phyloP scores from a whole-genome alignment of 2,797 vertebrate genomes.

The Benthosema pterotum region DNA sequence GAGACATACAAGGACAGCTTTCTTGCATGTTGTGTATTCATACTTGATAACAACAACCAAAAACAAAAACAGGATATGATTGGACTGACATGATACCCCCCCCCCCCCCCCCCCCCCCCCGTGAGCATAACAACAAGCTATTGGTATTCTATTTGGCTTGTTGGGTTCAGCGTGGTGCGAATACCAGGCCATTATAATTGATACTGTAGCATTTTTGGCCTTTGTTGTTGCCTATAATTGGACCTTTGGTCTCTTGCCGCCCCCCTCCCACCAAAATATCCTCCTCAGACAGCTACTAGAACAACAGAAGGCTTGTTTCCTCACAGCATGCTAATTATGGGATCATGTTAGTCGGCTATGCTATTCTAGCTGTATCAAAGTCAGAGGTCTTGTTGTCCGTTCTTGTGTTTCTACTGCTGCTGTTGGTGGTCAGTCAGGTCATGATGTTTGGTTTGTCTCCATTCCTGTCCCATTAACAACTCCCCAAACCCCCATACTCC shows the following conservation, averaged over 20 bases:
- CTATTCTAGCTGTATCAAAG: not conserved
- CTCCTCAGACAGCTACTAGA: slow-evolving; percentile 55
- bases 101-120: too few species aligned
- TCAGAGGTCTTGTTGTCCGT: slow-evolving; percentile 8
- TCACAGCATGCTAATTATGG: slow-evolving; percentile 57
- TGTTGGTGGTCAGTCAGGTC: slow-evolving; percentile 10
- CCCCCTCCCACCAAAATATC: slow-evolving; percentile 54
- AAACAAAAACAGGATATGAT: too few species aligned
- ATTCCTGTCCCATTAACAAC: slow-evolving; percentile 5
- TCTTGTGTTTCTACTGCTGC: slow-evolving; percentile 11
- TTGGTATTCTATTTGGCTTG: slow-evolving; percentile 30
- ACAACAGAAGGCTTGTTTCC: slow-evolving; percentile 61
- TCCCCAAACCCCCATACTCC: too few species aligned
- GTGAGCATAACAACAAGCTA: slow-evolving; percentile 17
- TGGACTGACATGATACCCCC: too few species aligned
- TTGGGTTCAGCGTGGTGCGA: slow-evolving; percentile 34
- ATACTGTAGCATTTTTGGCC: slow-evolving; percentile 44
- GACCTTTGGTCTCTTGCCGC: slow-evolving; percentile 25
- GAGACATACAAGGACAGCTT: too few species aligned
- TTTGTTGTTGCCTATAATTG: slow-evolving; percentile 54
- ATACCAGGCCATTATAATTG: slow-evolving; percentile 44
- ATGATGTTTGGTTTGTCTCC: slow-evolving; percentile 23
- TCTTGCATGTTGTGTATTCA: too few species aligned
- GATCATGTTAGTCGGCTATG: slow-evolving; percentile 38
- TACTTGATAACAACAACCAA: too few species aligned